Conservation (phyloP, 2,113 vertebrate species). For the Rhinopomastus cyanomelas region DNA sequence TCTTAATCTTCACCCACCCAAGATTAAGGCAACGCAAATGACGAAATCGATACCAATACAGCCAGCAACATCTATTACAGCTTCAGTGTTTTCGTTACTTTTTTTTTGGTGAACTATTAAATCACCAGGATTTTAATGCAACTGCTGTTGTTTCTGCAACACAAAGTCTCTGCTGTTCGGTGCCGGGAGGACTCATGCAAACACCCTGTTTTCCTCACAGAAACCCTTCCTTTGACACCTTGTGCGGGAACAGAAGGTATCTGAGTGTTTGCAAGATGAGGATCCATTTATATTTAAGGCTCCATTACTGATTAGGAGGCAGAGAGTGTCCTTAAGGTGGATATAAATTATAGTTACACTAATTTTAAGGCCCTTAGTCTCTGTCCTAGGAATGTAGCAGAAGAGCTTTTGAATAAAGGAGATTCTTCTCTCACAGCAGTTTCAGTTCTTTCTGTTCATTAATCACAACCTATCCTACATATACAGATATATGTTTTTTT, state of each 20-base stretch:
- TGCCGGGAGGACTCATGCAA: constrained; percentile 39
- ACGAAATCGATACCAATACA: constrained; percentile 51
- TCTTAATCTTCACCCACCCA: constrained; percentile 67
- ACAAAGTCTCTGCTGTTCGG: constrained; percentile 17
- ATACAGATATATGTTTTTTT: neutral
- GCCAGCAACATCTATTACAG: constrained; percentile 52
- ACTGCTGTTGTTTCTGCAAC: constrained; percentile 22
- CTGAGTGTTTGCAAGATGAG: constrained; percentile 32
- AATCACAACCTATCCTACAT: constrained; percentile 23
- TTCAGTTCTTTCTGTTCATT: constrained; percentile 33
- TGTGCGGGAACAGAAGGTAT: constrained; percentile 29
- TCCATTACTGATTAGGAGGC: constrained; percentile 63
- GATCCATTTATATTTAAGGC: constrained; percentile 56
- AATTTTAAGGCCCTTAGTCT: constrained; percentile 52
- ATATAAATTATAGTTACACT: constrained; percentile 52
- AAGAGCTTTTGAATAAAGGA: constrained; percentile 54
- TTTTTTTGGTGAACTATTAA: constrained; percentile 35
- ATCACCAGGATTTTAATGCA: constrained; percentile 13
- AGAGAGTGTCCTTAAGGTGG: constrained; percentile 44
- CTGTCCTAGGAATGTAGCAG: constrained; percentile 19
- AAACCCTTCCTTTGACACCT: constrained; percentile 45
- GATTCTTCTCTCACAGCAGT: constrained; percentile 42
- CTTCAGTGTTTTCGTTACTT: constrained; percentile 30
- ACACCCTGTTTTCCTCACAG: neutral
- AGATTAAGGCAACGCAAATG: constrained; percentile 62